Conservation (phyloP, 1,140 invertebrate species). For the Drosophila seguyi region DNA sequence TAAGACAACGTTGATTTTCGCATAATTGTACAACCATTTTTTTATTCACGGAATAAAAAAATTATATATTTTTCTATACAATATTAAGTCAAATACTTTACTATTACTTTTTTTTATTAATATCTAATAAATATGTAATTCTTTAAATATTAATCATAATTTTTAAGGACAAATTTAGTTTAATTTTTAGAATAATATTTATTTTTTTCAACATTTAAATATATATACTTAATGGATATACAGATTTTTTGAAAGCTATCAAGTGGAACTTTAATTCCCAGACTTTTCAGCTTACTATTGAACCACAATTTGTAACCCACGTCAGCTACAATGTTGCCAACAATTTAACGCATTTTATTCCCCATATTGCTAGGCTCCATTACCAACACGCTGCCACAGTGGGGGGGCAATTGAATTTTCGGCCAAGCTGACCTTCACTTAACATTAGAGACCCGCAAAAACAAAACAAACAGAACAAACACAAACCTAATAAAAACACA, state of each 20-base stretch:
- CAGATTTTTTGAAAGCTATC: not conserved
- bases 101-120: too few species aligned
- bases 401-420: slow-evolving; percentile 31
- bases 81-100: too few species aligned
- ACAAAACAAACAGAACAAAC: slow-evolving; percentile 20
- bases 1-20: too few species aligned
- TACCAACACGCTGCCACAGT: slow-evolving; percentile 43
- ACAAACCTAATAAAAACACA: slow-evolving; percentile 32
- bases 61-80: too few species aligned
- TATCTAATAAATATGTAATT: too few species aligned
- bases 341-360: slow-evolving; percentile 8
- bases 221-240: too few species aligned
- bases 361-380: slow-evolving; percentile 12
- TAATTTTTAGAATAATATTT: too few species aligned
- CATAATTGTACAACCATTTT: not conserved
- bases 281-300: too few species aligned
- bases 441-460: slow-evolving; percentile 47
- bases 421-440: slow-evolving; percentile 61
- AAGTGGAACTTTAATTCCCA: not conserved
- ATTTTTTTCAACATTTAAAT: too few species aligned
- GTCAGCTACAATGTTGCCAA: slow-evolving; percentile 3
- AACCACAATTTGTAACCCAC: slow-evolving; percentile 6
- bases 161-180: too few species aligned
- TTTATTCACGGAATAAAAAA: not conserved
- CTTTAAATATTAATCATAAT: too few species aligned